Conservation (phyloP, 37 sponge, comb jelly and placozoan genomes). For the Petrosia ficiformis region DNA sequence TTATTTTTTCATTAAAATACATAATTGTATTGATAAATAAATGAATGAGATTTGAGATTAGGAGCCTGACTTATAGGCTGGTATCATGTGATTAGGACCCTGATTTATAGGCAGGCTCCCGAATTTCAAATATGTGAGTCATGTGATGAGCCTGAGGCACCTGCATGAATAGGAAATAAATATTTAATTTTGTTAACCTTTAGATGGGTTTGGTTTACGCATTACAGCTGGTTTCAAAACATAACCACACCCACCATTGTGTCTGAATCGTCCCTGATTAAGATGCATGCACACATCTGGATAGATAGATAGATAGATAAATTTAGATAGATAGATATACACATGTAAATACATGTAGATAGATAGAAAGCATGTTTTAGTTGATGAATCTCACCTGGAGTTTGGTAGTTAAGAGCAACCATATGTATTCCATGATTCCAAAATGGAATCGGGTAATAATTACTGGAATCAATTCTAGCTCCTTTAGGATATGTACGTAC, state of each 20-base stretch:
- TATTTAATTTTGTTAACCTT: background rate
- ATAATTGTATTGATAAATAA: no score
- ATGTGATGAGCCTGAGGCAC: background rate
- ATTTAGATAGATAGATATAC: background rate
- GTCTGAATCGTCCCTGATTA: slow-evolving; percentile 79
- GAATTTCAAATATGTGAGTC: background rate
- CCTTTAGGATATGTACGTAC: slow-evolving; percentile 75
- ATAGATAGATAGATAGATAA: background rate
- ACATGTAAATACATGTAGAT: background rate
- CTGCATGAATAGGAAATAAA: background rate
- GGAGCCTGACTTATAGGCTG: no score
- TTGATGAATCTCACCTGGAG: slow-evolving; percentile 33
- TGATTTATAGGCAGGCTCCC: no score
- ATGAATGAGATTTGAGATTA: no score
- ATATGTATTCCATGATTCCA: slow-evolving; percentile 80
- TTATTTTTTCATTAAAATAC: no score
- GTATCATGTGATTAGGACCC: no score
- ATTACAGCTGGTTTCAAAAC: slow-evolving; percentile 69
- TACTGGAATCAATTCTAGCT: slow-evolving; percentile 61
- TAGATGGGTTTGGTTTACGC: slow-evolving; percentile 29
- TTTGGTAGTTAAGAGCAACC: slow-evolving; percentile 79
- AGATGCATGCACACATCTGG: slow-evolving; percentile 63
- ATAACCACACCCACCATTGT: slow-evolving; percentile 84
- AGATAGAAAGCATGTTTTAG: background rate
- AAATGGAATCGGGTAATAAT: slow-evolving; percentile 60